Percentiles rank a stretch among this genome's conserved stretches.
These are phyloP conservation scores for Premnoplex brunnescens DNA, from an alignment of 2,797 vertebrate genomes.

Conservation along the genomic window DNA sequence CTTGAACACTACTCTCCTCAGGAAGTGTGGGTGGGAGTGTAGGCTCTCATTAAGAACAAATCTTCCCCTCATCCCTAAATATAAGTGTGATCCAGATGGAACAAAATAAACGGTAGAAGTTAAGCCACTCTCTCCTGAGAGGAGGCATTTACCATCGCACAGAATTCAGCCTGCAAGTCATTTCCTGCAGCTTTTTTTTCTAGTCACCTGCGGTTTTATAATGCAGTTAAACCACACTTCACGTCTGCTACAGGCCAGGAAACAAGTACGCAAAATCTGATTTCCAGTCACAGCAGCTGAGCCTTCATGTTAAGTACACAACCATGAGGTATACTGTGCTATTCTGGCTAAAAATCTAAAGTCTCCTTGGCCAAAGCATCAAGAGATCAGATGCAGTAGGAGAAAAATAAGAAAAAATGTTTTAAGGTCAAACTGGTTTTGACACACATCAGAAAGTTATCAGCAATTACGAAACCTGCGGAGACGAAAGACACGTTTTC, in stretches of 20 bases:
- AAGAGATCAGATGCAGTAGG: not conserved
- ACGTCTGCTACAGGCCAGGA: constrained; percentile 53
- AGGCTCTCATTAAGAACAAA: constrained; percentile 58
- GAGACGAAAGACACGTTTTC: not conserved
- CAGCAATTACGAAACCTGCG: not conserved
- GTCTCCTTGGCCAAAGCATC: not conserved
- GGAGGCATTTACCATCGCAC: not conserved
- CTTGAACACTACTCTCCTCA: constrained; percentile 18
- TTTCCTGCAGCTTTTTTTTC: constrained; percentile 83
- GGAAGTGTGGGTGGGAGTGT: constrained; percentile 24
- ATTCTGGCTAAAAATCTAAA: not conserved
- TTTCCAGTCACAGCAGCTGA: constrained; percentile 20
- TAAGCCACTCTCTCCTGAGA: not conserved
- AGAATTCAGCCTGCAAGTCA: constrained; percentile 37
- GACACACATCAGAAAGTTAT: not conserved
- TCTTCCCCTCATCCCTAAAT: constrained; percentile 50
- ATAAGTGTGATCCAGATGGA: constrained; percentile 31
- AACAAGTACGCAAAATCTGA: constrained; percentile 4
- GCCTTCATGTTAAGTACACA: not conserved
- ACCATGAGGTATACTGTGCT: not conserved
- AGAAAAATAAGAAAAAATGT: not conserved
- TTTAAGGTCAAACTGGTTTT: not conserved
- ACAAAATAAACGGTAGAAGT: constrained; percentile 19
- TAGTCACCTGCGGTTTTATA: constrained; percentile 72
- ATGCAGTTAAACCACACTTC: constrained; percentile 75